phyloP scores from a whole-genome alignment of 2,888 invertebrate species.

The Athalia rosae region DNA sequence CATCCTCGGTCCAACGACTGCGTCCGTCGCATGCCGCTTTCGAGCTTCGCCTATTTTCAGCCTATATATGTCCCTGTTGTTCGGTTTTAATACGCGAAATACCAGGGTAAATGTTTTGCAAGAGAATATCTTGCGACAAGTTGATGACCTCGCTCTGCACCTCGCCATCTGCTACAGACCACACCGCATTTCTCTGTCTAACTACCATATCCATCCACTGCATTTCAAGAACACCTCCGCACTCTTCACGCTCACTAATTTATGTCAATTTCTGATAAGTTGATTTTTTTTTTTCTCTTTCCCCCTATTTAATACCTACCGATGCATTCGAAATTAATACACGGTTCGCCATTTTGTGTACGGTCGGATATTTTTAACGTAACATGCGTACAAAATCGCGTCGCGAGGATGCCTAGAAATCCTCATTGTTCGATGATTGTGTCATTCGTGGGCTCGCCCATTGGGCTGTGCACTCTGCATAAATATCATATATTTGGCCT shows the following conservation, averaged over 20 bases:
- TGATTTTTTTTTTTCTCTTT: no score
- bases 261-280: no score
- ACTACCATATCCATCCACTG: background rate
- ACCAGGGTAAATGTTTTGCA: conserved; percentile 47
- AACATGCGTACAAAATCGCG: background rate
- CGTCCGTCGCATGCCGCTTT: no score
- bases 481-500: conserved; percentile 31
- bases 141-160: conserved; percentile 50
- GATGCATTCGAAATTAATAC: no score
- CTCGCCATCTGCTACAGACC: conserved; percentile 46
- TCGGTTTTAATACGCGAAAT: conserved; percentile 24
- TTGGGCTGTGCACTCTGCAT: conserved; percentile 43
- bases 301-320: no score
- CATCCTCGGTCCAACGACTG: no score
- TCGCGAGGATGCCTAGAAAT: background rate
- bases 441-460: conserved; percentile 61
- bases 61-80: background rate
- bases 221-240: background rate
- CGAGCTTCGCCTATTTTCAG: no score
- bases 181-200: conserved; percentile 28
- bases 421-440: conserved; percentile 57
- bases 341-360: no score
- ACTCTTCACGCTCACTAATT: background rate
- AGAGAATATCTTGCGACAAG: conserved; percentile 48
- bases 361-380: no score